Percentiles rank a stretch among this genome's conserved stretches.
phyloP scores from a whole-genome alignment of 2,888 invertebrate genomes.

The Rotaria macrura region DNA sequence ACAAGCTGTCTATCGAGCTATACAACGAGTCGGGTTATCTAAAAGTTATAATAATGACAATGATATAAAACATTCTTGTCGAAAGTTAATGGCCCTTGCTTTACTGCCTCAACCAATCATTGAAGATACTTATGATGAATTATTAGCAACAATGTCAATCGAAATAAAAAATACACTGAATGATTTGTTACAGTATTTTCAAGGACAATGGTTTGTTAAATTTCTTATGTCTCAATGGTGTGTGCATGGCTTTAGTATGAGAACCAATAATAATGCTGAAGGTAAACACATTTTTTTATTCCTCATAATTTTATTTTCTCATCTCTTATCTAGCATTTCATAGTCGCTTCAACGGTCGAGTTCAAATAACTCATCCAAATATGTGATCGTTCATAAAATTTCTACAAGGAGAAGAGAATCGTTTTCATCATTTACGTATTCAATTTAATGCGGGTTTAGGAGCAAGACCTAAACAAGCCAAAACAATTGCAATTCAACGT shows the following conservation, averaged over 20 bases:
- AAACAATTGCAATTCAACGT: background rate
- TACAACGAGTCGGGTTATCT: background rate
- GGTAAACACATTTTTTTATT: background rate
- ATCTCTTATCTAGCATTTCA: background rate
- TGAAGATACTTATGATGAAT: background rate
- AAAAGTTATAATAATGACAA: background rate
- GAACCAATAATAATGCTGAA: background rate
- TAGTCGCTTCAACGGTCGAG: background rate
- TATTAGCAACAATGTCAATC: background rate
- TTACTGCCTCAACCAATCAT: background rate
- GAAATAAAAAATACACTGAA: background rate
- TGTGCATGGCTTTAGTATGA: background rate
- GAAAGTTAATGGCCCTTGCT: background rate
- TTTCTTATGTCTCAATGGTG: background rate
- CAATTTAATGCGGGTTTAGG: background rate
- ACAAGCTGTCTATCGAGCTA: background rate
- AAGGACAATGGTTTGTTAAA: background rate
- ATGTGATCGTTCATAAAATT: background rate
- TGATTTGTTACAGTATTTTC: background rate
- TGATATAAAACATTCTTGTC: background rate
- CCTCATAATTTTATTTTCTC: background rate
- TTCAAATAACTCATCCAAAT: background rate
- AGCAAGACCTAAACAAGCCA: background rate
- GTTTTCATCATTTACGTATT: background rate
- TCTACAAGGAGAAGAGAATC: background rate